Percentiles rank a stretch among this genome's conserved stretches.
Evolutionary conservation across 2,797 vertebrate genomes (phyloP).

Genomic region (Microhierax caerulescens): DNA sequence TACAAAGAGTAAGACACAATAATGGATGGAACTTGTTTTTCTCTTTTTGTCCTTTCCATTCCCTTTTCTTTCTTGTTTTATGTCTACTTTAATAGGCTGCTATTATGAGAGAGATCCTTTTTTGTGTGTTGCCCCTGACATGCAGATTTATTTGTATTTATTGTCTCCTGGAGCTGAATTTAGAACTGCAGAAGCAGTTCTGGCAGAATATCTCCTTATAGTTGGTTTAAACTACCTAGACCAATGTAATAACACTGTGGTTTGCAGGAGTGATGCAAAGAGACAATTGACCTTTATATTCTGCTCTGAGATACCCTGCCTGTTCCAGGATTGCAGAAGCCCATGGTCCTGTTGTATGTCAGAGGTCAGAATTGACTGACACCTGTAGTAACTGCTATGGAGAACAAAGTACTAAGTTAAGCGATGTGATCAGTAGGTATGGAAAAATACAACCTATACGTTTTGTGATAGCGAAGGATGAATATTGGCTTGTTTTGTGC

Average conservation of each 20-base stretch:
- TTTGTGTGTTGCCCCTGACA: neutral
- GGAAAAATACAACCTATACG: neutral
- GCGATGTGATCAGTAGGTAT: neutral
- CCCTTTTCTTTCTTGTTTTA: neutral
- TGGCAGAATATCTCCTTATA: neutral
- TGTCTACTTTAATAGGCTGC: neutral
- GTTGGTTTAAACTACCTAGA: neutral
- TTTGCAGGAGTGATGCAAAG: conserved; percentile 8
- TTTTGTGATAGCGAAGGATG: neutral
- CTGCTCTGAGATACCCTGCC: neutral
- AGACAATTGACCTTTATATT: conserved; percentile 54
- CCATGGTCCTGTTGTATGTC: neutral
- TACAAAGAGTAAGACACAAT: neutral
- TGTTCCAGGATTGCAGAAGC: neutral
- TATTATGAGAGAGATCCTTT: neutral
- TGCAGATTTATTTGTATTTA: neutral
- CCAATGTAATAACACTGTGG: neutral
- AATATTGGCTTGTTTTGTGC: neutral
- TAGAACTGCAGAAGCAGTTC: neutral
- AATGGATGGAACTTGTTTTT: neutral
- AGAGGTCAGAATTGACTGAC: neutral
- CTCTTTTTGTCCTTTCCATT: neutral
- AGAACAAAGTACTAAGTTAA: neutral
- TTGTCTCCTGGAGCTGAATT: neutral
- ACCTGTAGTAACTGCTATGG: neutral